Evolutionary conservation across 2,888 invertebrate species (phyloP), one percentile per base, ranked within the genome.

Genomic region (Pocota personata): DNA sequence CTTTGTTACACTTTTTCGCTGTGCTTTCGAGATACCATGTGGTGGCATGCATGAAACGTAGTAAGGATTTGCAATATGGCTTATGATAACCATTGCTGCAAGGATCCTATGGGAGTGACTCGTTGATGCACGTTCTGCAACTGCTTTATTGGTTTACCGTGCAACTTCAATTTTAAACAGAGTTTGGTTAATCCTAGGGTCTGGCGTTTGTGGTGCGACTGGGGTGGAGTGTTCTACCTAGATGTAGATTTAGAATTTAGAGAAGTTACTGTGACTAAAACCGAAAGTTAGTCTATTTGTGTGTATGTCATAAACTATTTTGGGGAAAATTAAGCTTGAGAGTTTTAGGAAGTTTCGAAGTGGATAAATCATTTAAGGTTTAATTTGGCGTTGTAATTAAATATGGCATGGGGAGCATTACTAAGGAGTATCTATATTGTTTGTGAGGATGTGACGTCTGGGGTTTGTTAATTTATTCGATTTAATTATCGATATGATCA

Each of bases 121-220:
- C 14, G 8, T 10, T 24, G 2, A n/a, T 24, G 48, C 32, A 35
- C 46, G 16, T 66, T 14, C 8, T 7, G 50, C 19, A 52, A 16
- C 21, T 48, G 14, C 14, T 58, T 58, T 37, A 58, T 35, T 24
- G 32, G 35, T 52, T 73, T 50, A n/a, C n/a, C 40, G 62, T 73
- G 52, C n/a, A n/a, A 64, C 62, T 64, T 43, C 7, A 52, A 52
- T 52, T 60, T 50, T 19, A 73, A 73, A 43, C 50, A 58, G 64
- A 69, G 43, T 64, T 62, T 12, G 30, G 40, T 27, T 48, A 21
- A 62, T 62, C 60, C 40, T 37, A 2, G 16, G 64, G 16, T 21
- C 10, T 48, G 3, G n/a, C 48, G 46, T 12, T n/a, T 14, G 14
- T 14, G n/a, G 4, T 8, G 27, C 1, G 3, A 16, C 10, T 27